Percentiles rank a stretch among this genome's conserved stretches.
These are phyloP conservation scores for Lasiurus borealis DNA, from an alignment of 2,113 vertebrate genomes.

Conservation along the genomic window DNA sequence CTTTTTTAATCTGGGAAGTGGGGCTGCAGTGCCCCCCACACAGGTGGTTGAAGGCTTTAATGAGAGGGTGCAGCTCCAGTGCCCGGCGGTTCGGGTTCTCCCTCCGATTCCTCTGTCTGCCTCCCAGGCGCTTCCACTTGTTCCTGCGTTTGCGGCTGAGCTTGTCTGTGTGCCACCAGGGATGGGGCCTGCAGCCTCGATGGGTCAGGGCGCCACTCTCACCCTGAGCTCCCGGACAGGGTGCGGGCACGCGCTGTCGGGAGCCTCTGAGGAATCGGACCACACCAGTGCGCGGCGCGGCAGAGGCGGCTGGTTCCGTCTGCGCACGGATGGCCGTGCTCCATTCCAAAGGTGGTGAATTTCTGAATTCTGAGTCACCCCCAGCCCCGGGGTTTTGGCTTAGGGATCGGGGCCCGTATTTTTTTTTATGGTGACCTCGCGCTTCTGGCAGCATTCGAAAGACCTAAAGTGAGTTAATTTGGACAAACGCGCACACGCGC, in stretches of 20 bases:
- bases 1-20: background rate
- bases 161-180: no score
- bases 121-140: background rate
- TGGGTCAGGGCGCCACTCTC: no score
- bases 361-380: background rate
- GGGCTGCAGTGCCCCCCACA: background rate
- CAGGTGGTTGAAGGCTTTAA: fast-evolving
- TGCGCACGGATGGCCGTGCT: fast-evolving
- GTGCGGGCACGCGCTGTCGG: background rate
- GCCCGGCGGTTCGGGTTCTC: background rate
- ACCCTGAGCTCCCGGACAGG: no score
- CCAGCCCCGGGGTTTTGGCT: background rate
- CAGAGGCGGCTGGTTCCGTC: background rate
- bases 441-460: background rate
- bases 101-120: background rate
- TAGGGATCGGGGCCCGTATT: background rate
- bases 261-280: background rate
- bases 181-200: no score
- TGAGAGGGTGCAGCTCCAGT: fast-evolving
- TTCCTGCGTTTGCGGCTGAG: no score
- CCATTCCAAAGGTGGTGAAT: background rate
- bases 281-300: no score
- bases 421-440: background rate
- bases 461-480: background rate
- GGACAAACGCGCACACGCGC: background rate